Conservation (phyloP, 2,888 invertebrate species). For the Tholera decimalis region DNA sequence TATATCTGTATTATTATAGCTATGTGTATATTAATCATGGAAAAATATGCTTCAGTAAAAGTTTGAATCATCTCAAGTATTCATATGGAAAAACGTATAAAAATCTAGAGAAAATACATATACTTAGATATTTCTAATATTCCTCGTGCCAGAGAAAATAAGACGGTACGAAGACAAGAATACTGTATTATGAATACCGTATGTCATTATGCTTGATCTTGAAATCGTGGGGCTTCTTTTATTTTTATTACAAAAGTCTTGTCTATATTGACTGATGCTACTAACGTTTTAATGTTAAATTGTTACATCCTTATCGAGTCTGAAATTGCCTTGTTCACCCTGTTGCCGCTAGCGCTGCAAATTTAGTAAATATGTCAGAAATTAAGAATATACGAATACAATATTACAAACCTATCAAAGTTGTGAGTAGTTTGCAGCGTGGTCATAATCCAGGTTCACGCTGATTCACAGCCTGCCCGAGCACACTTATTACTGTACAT, state of each 20-base stretch:
- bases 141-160: constrained; percentile 2
- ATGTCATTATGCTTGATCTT: constrained; percentile 37
- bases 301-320: neutral
- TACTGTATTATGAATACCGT: constrained; percentile 18
- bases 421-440: too few species aligned
- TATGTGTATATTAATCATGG: neutral
- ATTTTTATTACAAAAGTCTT: constrained; percentile 16
- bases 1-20: too few species aligned
- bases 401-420: too few species aligned
- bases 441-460: too few species aligned
- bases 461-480: too few species aligned
- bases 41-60: neutral
- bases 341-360: too few species aligned
- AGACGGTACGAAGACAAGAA: constrained; percentile 12
- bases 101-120: neutral
- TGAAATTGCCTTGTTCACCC: too few species aligned
- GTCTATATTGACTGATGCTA: neutral
- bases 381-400: too few species aligned
- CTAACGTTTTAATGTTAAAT: neutral
- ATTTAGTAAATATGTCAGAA: too few species aligned
- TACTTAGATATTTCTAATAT: neutral
- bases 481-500: too few species aligned
- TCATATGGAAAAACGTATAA: neutral
- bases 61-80: neutral
- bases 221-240: constrained; percentile 43